Evolutionary conservation across 2,888 invertebrate species (phyloP), one percentile per base, ranked within the genome.

Genomic region (Mechanitis messenoides): DNA sequence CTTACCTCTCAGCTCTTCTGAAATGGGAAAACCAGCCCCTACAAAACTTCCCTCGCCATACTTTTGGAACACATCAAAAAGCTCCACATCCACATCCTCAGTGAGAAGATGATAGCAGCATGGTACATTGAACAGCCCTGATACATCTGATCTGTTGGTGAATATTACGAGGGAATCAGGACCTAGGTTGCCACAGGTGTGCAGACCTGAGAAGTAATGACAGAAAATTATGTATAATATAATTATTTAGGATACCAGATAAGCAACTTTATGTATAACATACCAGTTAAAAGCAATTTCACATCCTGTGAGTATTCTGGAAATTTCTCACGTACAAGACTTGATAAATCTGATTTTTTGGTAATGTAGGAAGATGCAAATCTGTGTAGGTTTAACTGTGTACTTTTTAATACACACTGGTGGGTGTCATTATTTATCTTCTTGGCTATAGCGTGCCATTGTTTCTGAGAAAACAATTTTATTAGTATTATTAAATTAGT

Each of bases 71-170:
- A 83, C 75, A 92, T 62, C 93, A 90, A 74, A 77, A 65, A 70
- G 70, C 68, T 45, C 73, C 45, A 63, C 79, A 70, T 71, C 83
- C 54, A 74, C 70, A 33, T 58, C 73, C 65, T 95, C 95, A 1
- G 91, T 91, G 31, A 98, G 83, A 1, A 95, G 90, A 81, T 98
- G 96, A 84, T 97, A 97, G 78, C 98, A 98, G 78, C 98, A 98
- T 0, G 97, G 96, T 46, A 98, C 95, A 76, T 94, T 95, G 73
- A 95, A 94, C 1, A 97, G 77, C 0, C 92, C 91, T 62, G 85
- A 88, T 0, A 93, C 90, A 35, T 90, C 76, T 0, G 84, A 61
- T 63, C 92, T 92, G 0, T 81, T 72, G 3, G 87, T 76, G 77
- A 96, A 97, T 12, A 95, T 88, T 65, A 92, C 92, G 1, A 97